Evolutionary conservation across 2,113 vertebrate species (phyloP), one percentile per base, ranked within the genome.

Genomic region (Nematolebias whitei): DNA sequence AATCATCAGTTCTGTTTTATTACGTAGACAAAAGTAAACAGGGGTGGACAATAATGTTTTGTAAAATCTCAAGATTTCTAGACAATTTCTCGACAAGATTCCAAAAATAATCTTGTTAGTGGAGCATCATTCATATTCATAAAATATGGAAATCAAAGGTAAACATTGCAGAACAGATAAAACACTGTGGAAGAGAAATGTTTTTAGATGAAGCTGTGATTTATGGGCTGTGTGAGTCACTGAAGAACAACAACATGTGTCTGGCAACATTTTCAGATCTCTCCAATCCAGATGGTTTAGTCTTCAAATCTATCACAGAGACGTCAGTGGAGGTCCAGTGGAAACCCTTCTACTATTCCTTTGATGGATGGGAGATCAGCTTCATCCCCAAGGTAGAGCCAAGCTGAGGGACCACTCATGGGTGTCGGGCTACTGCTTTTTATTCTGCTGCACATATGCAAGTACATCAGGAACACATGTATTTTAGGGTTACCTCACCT

Each of bases 341-440:
- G 98, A 93, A 97, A 35, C 95, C 96, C 2, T 96, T 97, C 80
- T 94, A 93, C 63, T 98, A 97, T 85, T 86, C 94, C 56, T 96
- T 98, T 12, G 98, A 99, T 0, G 96, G 96, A 75, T 99, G 98
- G 98, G 97, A 99, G 91, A 97, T 99, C 92, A 99, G 96, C 93
- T 99, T 99, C 89, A 98, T 96, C 69, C 97, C 97, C 55, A 98
- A 97, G 96, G 98, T 99, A 93, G 39, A 56, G 44, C 52, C 15
- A 81, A 11, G 0, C 39, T 61, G 51, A 44, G 45, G 24, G 38
- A 61, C 58, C 32, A 16, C 23, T 15, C 0, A 19, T 15, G 43
- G 35, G 39, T 69, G 56, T 44, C 4, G 23, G 14, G 55, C 3
- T 23, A 2, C 12, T 55, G 16, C 3, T 53, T 53, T 5, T 12